phyloP scores from a whole-genome alignment of 2,888 invertebrate genomes.

The Meteorus cinctellus region DNA sequence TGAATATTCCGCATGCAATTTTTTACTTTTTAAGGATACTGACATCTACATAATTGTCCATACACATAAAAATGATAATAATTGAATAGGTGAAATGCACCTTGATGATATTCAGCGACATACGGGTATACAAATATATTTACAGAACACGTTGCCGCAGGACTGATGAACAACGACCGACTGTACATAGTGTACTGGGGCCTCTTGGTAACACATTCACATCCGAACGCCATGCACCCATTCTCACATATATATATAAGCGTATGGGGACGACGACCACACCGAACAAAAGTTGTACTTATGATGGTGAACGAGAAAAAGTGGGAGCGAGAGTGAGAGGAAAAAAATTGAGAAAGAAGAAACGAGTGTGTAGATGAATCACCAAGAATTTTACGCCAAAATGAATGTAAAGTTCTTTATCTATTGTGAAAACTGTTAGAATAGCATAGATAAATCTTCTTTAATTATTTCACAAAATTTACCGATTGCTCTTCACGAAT shows the following conservation, averaged over 20 bases:
- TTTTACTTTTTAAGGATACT: background rate
- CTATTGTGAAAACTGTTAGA: too few species aligned
- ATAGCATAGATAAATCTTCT: too few species aligned
- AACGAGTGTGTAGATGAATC: background rate
- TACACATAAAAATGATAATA: background rate
- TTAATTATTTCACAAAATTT: too few species aligned
- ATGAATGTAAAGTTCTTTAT: too few species aligned
- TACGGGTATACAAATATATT: conserved; percentile 25
- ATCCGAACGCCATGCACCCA: conserved; percentile 29
- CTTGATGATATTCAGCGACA: conserved; percentile 4
- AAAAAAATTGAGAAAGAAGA: conserved; percentile 36
- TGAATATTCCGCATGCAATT: background rate
- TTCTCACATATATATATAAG: conserved; percentile 28
- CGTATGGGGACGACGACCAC: conserved; percentile 24
- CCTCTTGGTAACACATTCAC: conserved; percentile 40
- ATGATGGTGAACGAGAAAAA: conserved; percentile 22
- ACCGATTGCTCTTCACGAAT: too few species aligned
- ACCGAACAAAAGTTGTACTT: conserved; percentile 30
- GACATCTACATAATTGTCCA: background rate
- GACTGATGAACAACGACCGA: conserved; percentile 62
- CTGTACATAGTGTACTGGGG: conserved; percentile 37
- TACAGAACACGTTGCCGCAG: conserved; percentile 47
- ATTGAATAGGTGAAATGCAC: background rate
- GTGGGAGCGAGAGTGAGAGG: conserved; percentile 34
- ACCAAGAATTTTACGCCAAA: too few species aligned